phyloP scores from a whole-genome alignment of 2,888 invertebrate species.

The Phyto melanocephala region DNA sequence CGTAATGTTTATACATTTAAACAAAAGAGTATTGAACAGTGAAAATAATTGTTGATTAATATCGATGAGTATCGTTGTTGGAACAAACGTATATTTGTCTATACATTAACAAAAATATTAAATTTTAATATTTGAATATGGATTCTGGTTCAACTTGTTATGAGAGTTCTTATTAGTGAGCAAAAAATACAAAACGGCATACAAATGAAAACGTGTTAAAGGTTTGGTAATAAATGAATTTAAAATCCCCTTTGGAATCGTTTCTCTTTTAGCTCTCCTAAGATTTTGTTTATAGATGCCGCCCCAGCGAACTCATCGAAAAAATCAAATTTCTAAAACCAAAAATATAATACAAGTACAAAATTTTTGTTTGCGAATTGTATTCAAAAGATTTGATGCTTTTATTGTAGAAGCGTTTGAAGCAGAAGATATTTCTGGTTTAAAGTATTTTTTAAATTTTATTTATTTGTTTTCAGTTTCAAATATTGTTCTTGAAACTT shows the following conservation, averaged over 20 bases:
- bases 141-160: constrained; percentile 51
- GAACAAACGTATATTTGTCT: no score
- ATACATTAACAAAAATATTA: neutral
- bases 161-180: neutral
- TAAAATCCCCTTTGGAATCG: neutral
- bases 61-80: neutral
- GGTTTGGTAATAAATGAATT: neutral
- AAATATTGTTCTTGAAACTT: no score
- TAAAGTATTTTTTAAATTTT: no score
- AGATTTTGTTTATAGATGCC: constrained; percentile 34
- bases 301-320: neutral
- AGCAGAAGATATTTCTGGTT: no score
- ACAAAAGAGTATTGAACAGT: neutral
- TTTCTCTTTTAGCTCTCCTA: no score
- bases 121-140: neutral
- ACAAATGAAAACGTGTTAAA: constrained; percentile 4
- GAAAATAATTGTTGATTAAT: neutral
- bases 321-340: no score
- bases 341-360: no score
- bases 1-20: no score
- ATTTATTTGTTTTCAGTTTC: no score
- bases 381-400: no score
- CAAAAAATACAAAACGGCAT: neutral
- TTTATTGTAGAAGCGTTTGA: no score
- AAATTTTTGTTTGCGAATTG: no score